A percentile compares a stretch with the other conserved stretches of the same genome.
These are phyloP conservation scores for Exephanes ischioxanthus DNA, from an alignment of 2,888 invertebrate genomes.

Conservation along the genomic window DNA sequence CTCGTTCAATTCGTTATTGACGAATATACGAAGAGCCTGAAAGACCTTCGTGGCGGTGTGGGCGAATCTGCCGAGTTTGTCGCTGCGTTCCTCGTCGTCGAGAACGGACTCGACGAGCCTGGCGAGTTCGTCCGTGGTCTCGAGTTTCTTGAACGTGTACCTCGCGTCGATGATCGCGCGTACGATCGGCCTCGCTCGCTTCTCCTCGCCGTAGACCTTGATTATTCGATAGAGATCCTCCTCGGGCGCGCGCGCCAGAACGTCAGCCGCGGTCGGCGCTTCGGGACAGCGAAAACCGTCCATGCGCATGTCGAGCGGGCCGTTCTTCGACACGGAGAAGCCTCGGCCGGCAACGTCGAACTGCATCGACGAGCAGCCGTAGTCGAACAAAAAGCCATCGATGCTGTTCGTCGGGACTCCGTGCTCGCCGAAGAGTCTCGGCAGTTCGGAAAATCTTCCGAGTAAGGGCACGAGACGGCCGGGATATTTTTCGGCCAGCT, in stretches of 20 bases:
- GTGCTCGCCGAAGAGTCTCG: conserved; percentile 87
- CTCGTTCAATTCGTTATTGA: conserved; percentile 98
- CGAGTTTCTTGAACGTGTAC: conserved; percentile 90
- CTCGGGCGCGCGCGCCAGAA: conserved; percentile 92
- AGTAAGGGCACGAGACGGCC: conserved; percentile 91
- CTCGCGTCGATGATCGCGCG: conserved; percentile 94
- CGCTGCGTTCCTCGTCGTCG: conserved; percentile 86
- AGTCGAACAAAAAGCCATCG: conserved; percentile 96
- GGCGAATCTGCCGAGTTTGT: conserved; percentile 91
- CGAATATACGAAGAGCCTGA: conserved; percentile 97
- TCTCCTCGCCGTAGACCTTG: conserved; percentile 97
- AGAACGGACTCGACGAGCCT: conserved; percentile 89
- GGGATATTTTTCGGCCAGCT: conserved; percentile 89
- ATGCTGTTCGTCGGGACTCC: conserved; percentile 89
- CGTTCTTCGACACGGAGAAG: conserved; percentile 94
- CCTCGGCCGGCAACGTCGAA: conserved; percentile 93
- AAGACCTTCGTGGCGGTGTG: conserved; percentile 97
- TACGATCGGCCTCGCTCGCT: conserved; percentile 93
- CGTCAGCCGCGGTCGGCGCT: conserved; percentile 94
- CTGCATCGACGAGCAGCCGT: conserved; percentile 98
- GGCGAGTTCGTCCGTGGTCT: conserved; percentile 93
- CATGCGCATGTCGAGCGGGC: conserved; percentile 98
- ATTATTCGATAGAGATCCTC: conserved; percentile 92
- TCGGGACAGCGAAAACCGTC: conserved; percentile 90
- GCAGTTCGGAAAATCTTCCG: conserved; percentile 95